These are phyloP conservation scores for Melierax canorus DNA, from an alignment of 2,113 vertebrate genomes.

Conservation along the genomic window DNA sequence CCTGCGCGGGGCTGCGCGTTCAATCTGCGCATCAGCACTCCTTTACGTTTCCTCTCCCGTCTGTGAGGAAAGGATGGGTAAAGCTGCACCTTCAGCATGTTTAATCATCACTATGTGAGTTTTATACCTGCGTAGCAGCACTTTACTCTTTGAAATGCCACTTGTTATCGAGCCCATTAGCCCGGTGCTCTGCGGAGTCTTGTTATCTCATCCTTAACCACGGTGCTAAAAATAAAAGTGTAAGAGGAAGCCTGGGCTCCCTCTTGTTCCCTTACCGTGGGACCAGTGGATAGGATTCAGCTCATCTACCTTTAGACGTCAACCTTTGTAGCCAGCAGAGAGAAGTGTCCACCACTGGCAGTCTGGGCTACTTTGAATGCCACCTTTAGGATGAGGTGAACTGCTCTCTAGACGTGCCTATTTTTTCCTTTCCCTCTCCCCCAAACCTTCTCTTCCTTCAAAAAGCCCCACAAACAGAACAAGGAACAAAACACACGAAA, in stretches of 20 bases:
- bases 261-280: accelerated
- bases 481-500: not conserved
- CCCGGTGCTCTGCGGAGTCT: not conserved
- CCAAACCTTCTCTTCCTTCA: not conserved
- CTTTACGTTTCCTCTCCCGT: not conserved
- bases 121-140: not conserved
- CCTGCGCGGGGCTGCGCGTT: not conserved
- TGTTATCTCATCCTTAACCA: not conserved
- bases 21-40: accelerated
- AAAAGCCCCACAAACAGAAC: not conserved
- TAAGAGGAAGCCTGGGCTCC: not conserved
- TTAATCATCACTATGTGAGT: not conserved
- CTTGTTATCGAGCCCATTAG: accelerated
- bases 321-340: not conserved
- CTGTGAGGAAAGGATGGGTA: not conserved
- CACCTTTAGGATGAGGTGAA: not conserved
- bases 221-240: accelerated
- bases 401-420: not conserved
- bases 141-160: not conserved
- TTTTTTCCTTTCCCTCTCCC: not conserved
- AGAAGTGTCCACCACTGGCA: not conserved
- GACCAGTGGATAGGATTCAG: not conserved
- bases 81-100: accelerated
- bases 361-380: not conserved
- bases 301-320: not conserved